Base-by-base conservation (phyloP, 2,113 vertebrate genomes). In the Corythaixoides concolor region DNA sequence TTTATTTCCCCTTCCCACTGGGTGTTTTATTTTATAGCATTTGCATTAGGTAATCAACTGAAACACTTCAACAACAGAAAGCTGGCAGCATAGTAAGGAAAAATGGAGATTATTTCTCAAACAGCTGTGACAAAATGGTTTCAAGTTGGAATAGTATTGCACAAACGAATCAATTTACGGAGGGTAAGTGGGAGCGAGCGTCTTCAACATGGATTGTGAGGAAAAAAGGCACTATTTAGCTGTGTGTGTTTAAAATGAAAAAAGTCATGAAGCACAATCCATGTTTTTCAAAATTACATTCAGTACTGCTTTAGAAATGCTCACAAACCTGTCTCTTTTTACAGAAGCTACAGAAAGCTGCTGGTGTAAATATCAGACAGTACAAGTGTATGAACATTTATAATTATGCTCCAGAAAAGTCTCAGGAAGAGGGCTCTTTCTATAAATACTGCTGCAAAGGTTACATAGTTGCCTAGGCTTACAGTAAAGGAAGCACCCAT, bases 41-140 rank as follows among this genome's bases (percentile, higher is more conserved):
- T 97, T 98, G 94, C 96, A 96, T 98, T 97, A 98, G 97, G 96
- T 98, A 97, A 98, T 97, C 96, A 98, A 97, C 95, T 96, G 94
- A 97, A 98, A 97, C 98, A 97, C 97, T 97, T 96, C 89, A 97
- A 97, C 94, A 98, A 95, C 97, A 98, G 96, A 98, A 98, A 97
- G 97, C 96, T 97, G 97, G 96, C 97, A 97, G 95, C 91, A 95
- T 79, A 96, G 89, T 88, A 94, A 95, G 85, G 92, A 89, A 96
- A 96, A 94, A 90, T 75, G 96, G 90, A 77, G 94, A 97, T 96
- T 90, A 88, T 95, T 97, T 98, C 94, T 96, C 92, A 93, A 96
- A 97, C 93, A 97, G 96, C 97, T 91, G 94, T 93, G 95, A 98
- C 96, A 98, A 97, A 97, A 98, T 93, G 91, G 88, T 97, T 98